Percentiles rank a stretch among this genome's conserved stretches.
Evolutionary conservation across 2,888 invertebrate genomes (phyloP).

Genomic region (Cerastis leucographa): DNA sequence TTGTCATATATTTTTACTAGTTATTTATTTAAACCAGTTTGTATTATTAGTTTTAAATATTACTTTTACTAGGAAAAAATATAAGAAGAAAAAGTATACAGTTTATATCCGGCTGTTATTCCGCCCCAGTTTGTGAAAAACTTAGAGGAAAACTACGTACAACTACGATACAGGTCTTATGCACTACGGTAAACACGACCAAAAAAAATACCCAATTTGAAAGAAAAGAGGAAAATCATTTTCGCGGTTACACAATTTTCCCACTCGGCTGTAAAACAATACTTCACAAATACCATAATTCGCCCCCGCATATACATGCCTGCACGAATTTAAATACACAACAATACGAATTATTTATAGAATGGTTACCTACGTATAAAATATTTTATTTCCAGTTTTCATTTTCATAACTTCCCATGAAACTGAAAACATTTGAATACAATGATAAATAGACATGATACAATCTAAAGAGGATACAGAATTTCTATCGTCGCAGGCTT

Average conservation of each 20-base stretch:
- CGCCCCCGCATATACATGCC: constrained; percentile 13
- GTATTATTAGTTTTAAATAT: not conserved
- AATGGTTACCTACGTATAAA: constrained; percentile 2
- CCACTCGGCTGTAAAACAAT: constrained; percentile 2
- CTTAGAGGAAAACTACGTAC: not conserved
- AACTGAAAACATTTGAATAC: constrained; percentile 9
- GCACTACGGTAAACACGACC: not conserved
- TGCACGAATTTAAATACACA: constrained; percentile 33
- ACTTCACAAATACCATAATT: constrained; percentile 22
- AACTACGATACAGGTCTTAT: not conserved
- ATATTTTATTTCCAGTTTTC: constrained; percentile 1
- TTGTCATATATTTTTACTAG: constrained; percentile 24
- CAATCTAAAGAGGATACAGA: not conserved
- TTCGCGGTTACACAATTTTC: not conserved
- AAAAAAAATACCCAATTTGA: not conserved
- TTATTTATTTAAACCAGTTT: constrained; percentile 34
- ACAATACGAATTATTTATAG: constrained; percentile 44
- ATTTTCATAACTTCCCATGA: constrained; percentile 32
- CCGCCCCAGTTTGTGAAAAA: not conserved
- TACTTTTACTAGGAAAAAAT: not conserved
- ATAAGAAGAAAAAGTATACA: not conserved
- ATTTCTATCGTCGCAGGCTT: not conserved
- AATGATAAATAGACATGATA: constrained; percentile 7
- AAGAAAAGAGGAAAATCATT: constrained; percentile 6
- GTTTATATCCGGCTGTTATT: not conserved